Evolutionary conservation across 2,888 invertebrate species (phyloP), one percentile per base, ranked within the genome.

Genomic region (Eupithecia centaureata): DNA sequence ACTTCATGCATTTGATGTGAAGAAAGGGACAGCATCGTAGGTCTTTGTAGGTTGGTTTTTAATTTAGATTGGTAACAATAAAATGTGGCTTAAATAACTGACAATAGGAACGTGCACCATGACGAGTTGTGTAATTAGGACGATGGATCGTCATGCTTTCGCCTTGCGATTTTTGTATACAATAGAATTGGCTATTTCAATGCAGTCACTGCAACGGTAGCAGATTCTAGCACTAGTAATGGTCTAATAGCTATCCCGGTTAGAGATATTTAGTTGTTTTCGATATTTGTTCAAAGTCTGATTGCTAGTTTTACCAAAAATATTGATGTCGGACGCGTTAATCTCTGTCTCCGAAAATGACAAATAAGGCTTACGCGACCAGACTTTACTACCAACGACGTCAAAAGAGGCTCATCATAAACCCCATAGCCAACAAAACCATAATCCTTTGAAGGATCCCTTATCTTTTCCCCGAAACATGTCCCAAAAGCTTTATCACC

Each of bases 121-220:
- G 82, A 85, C 80, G 78, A 74, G 72, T 76, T 76, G 76, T 76
- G 76, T 73, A 76, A 83, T 78, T 77, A 79, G 75, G 80, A 74
- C 76, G 78, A 76, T 66, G 60, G 63, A 68, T 73, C 70, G 76
- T 73, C 70, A 76, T 75, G 74, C 71, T 74, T 71, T 75, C 75
- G 63, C 67, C 60, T 65, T 70, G 73, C 71, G 57, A 71, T 71
- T 73, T 72, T 68, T 61, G 62, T 61, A 57, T 65, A 74, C 76
- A 74, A 72, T 70, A 63, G 65, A 68, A 68, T 71, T 68, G 66
- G 60, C 18, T 66, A 51, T 65, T 62, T 54, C 18, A 52, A 63
- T 63, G 61, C 63, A 57, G 58, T 56, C 30, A 61, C 42, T 61
- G 59, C 56, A 42, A 25, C 22, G 47, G 32, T 32, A 63, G 60